phyloP scores from a whole-genome alignment of 2,797 vertebrate species.

The Notamacropus eugenii region DNA sequence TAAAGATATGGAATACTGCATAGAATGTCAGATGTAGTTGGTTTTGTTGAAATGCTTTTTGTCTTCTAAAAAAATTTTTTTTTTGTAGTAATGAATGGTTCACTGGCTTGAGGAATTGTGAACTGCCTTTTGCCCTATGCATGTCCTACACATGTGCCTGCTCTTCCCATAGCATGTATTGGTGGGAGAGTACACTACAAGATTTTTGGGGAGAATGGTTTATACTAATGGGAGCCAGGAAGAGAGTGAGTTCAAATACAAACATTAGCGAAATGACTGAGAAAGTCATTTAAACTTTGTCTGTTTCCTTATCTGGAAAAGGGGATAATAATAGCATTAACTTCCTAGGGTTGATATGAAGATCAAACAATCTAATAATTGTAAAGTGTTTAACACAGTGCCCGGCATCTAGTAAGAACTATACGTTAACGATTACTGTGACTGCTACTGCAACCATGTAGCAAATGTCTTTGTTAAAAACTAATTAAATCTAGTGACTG shows the following conservation, averaged over 20 bases:
- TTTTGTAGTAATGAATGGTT: not conserved
- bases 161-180: not conserved
- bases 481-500: not conserved
- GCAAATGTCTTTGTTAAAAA: not conserved
- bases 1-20: not conserved
- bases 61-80: not conserved
- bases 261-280: not conserved
- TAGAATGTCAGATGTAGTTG: not conserved
- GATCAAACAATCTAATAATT: not conserved
- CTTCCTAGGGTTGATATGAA: not conserved
- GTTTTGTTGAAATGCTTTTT: not conserved
- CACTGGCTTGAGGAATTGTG: not conserved
- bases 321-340: not conserved
- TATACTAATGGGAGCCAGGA: not conserved
- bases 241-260: not conserved
- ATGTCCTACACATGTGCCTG: not conserved
- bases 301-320: not conserved
- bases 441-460: too few relatives aligned
- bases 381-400: too few relatives aligned
- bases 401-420: not conserved
- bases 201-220: not conserved
- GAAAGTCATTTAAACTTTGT: not conserved
- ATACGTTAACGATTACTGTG: too few relatives aligned
- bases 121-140: not conserved
- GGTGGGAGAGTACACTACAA: not conserved